phyloP scores from a whole-genome alignment of 2,888 invertebrate species.

The Thyatira batis region DNA sequence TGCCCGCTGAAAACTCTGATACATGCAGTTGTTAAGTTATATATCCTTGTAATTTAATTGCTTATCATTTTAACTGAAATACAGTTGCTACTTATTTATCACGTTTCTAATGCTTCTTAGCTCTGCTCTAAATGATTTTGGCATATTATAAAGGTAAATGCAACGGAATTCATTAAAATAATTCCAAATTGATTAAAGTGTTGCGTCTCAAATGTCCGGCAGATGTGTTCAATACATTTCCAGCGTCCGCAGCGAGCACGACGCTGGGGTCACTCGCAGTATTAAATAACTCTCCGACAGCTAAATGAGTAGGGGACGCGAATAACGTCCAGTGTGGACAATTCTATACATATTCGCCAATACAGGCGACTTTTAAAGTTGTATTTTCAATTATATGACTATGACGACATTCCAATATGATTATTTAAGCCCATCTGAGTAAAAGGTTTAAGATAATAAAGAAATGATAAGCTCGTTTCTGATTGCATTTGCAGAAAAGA shows the following conservation, averaged over 20 bases:
- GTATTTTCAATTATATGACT: background rate
- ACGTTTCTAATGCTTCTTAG: too few species aligned
- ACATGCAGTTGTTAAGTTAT: too few species aligned
- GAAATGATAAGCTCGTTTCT: too few species aligned
- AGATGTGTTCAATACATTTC: conserved; percentile 76
- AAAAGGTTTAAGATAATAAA: too few species aligned
- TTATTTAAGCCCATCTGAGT: too few species aligned
- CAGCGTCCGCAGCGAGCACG: conserved; percentile 53
- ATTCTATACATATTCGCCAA: conserved; percentile 39
- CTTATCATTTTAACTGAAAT: too few species aligned
- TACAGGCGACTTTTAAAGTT: conserved; percentile 7
- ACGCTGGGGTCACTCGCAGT: conserved; percentile 73
- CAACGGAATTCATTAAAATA: background rate
- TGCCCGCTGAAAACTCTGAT: too few species aligned
- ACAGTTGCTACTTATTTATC: too few species aligned
- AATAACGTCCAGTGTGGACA: conserved; percentile 43
- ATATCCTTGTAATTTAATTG: too few species aligned
- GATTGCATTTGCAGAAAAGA: too few species aligned
- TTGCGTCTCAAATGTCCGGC: conserved; percentile 60
- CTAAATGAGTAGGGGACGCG: conserved; percentile 78
- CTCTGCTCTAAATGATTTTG: too few species aligned
- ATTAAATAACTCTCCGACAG: conserved; percentile 81
- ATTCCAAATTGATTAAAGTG: conserved; percentile 3
- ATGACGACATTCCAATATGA: background rate
- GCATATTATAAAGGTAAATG: background rate